A percentile compares a stretch with the other conserved stretches of the same genome.
phyloP scores from a whole-genome alignment of 1,140 invertebrate genomes.

The Ceratitis capitata region DNA sequence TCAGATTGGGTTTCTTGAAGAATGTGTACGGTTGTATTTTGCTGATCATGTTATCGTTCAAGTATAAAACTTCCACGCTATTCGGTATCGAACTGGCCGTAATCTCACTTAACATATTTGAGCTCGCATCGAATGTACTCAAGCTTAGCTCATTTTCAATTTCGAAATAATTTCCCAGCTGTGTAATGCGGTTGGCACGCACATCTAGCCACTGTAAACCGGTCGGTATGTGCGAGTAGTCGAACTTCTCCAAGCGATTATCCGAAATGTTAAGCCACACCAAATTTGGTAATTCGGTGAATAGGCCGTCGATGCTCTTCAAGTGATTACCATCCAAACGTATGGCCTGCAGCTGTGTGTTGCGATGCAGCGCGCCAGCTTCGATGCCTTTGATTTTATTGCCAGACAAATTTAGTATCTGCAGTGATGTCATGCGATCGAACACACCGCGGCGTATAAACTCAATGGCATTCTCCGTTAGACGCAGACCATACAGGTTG shows the following conservation, averaged over 20 bases:
- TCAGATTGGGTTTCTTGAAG: constrained; percentile 90
- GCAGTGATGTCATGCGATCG: constrained; percentile 82
- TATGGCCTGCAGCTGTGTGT: constrained; percentile 85
- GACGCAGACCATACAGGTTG: constrained; percentile 79
- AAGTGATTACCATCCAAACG: constrained; percentile 88
- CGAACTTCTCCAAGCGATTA: constrained; percentile 88
- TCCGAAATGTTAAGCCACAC: constrained; percentile 93
- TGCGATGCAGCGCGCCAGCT: constrained; percentile 84
- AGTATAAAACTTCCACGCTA: constrained; percentile 83
- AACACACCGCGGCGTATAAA: constrained; percentile 86
- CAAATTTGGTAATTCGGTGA: constrained; percentile 85
- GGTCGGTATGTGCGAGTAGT: constrained; percentile 90
- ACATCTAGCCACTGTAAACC: constrained; percentile 91
- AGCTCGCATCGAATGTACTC: constrained; percentile 86
- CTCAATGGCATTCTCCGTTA: constrained; percentile 90
- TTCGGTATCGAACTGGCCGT: constrained; percentile 86
- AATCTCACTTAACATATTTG: constrained; percentile 86
- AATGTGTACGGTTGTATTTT: constrained; percentile 93
- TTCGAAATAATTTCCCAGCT: constrained; percentile 90
- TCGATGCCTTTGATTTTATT: constrained; percentile 90
- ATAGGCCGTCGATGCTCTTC: constrained; percentile 84
- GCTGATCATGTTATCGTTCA: constrained; percentile 87
- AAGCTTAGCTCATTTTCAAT: constrained; percentile 84
- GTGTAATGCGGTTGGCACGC: constrained; percentile 85
- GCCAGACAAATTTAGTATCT: constrained; percentile 87